phyloP scores from a whole-genome alignment of 2,888 invertebrate species.

The Agrotis segetum region DNA sequence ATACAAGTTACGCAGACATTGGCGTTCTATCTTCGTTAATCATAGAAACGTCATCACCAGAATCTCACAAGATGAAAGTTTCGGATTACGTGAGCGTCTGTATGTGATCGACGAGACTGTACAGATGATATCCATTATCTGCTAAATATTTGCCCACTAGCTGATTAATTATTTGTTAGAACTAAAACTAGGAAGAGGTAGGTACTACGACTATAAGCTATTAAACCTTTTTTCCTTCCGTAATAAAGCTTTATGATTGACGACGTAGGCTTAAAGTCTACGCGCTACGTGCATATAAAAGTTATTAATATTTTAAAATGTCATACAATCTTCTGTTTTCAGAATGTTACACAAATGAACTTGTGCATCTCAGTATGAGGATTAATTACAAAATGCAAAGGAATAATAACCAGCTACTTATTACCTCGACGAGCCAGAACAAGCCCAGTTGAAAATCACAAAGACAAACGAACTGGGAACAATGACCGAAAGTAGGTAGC shows the following conservation, averaged over 20 bases:
- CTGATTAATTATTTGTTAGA: not conserved
- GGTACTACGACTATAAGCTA: no score
- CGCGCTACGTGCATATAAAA: not conserved
- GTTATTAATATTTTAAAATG: not conserved
- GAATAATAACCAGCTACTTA: conserved; percentile 60
- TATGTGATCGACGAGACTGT: not conserved
- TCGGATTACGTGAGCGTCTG: not conserved
- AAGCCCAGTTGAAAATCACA: conserved; percentile 73
- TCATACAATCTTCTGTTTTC: conserved; percentile 2
- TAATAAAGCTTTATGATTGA: no score
- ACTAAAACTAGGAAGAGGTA: not conserved
- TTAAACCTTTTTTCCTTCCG: no score
- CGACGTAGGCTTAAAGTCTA: no score
- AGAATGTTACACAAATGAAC: conserved; percentile 14
- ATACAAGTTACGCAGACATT: not conserved
- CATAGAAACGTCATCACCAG: conserved; percentile 23
- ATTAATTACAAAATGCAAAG: conserved; percentile 59
- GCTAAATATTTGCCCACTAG: no score
- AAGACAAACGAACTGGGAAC: conserved; percentile 73
- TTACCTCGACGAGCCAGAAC: conserved; percentile 58
- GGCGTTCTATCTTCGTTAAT: conserved; percentile 1
- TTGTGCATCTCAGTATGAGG: conserved; percentile 18
- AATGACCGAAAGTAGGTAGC: conserved; percentile 69
- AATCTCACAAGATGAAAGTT: conserved; percentile 1
- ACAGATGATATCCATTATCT: not conserved